Evolutionary conservation across 2,797 vertebrate genomes (phyloP).

Genomic region (Peromyscus attwateri): DNA sequence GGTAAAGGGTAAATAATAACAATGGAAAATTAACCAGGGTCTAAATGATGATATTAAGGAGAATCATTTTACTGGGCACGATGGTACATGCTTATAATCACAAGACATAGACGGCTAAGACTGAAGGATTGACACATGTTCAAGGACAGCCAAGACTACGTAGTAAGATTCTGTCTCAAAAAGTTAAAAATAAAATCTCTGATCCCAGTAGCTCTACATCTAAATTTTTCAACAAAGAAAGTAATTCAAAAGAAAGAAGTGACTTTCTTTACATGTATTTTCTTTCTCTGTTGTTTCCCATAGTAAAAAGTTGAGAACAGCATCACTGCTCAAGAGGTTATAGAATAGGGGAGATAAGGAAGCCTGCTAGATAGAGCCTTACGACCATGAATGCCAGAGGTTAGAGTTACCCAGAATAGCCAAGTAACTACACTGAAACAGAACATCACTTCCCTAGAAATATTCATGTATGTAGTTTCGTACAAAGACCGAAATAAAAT

Average conservation of each 20-base stretch:
- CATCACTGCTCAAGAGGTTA: background rate
- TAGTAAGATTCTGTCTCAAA: background rate
- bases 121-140: background rate
- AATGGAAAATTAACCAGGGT: background rate
- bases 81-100: background rate
- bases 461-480: background rate
- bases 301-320: background rate
- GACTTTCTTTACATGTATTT: background rate
- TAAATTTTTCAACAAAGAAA: constrained; percentile 8
- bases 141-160: background rate
- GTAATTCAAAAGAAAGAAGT: background rate
- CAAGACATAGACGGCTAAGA: no score
- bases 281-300: background rate
- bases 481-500: background rate
- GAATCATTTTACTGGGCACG: background rate
- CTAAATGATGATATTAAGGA: background rate
- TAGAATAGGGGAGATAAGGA: background rate
- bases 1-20: background rate
- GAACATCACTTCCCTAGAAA: background rate
- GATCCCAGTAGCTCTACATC: background rate
- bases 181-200: background rate
- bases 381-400: background rate
- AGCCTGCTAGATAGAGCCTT: background rate
- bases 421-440: background rate
- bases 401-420: background rate